A percentile compares a stretch with the other conserved stretches of the same genome.
Conservation (phyloP, 2,888 invertebrate species). For the Dicranocentrus wangi region DNA sequence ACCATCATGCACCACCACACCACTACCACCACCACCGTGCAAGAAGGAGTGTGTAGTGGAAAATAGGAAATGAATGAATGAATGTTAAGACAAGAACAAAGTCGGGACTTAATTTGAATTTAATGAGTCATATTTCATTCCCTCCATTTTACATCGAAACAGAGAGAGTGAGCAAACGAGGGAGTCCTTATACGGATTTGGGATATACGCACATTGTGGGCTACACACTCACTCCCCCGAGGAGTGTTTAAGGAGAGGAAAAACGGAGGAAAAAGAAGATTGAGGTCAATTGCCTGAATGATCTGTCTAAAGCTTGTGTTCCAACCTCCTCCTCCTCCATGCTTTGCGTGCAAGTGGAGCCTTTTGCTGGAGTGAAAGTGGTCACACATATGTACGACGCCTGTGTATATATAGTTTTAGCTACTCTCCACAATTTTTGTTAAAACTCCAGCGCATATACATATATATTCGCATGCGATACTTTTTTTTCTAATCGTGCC, state of each 20-base stretch:
- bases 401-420: neutral
- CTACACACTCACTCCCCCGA: neutral
- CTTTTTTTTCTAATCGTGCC: neutral
- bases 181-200: slow-evolving; percentile 2
- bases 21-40: too few species aligned
- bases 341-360: neutral
- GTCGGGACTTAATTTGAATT: slow-evolving; percentile 66
- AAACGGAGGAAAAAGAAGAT: slow-evolving; percentile 64
- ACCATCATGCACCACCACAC: too few species aligned
- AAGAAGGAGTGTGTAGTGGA: too few species aligned
- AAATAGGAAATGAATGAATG: too few species aligned
- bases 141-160: slow-evolving; percentile 25
- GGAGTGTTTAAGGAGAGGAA: slow-evolving; percentile 22
- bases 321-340: slow-evolving; percentile 13
- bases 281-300: slow-evolving; percentile 68
- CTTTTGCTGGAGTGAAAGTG: slow-evolving; percentile 8
- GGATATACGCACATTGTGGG: neutral
- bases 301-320: slow-evolving; percentile 60
- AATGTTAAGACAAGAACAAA: slow-evolving; percentile 58
- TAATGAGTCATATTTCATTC: slow-evolving; percentile 68
- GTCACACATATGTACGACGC: neutral
- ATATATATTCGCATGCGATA: neutral
- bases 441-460: neutral
- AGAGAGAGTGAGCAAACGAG: slow-evolving; percentile 15
- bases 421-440: slow-evolving; percentile 11